Percentiles rank a stretch among this genome's conserved stretches.
Evolutionary conservation across 2,113 vertebrate species (phyloP).

Genomic region (Clupea harengus): DNA sequence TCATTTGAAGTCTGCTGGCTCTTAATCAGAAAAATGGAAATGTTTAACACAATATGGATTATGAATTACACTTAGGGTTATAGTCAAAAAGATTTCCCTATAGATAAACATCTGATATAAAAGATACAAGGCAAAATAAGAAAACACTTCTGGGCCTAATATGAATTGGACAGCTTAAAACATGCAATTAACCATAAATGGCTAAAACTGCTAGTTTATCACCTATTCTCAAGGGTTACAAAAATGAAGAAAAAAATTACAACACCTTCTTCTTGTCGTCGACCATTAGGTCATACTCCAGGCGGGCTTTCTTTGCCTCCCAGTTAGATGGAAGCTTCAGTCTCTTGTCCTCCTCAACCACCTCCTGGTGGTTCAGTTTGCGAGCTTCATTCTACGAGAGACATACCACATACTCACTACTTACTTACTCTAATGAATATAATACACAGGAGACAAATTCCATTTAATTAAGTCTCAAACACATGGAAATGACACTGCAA

Average conservation of each 20-base stretch:
- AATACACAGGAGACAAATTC: no score
- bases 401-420: neutral
- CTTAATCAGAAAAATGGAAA: no score
- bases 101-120: no score
- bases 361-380: slow-evolving; percentile 91
- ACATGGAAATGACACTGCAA: no score
- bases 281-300: slow-evolving; percentile 88
- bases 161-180: no score
- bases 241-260: neutral
- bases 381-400: slow-evolving; percentile 87
- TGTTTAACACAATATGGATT: no score
- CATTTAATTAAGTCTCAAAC: no score
- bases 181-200: neutral
- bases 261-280: slow-evolving; percentile 87
- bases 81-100: no score
- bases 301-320: slow-evolving; percentile 91
- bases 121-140: neutral
- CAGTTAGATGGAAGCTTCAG: slow-evolving; percentile 89
- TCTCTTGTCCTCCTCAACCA: slow-evolving; percentile 91
- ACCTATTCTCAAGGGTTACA: neutral
- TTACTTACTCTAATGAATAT: no score
- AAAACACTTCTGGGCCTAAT: neutral
- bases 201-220: neutral
- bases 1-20: no score
- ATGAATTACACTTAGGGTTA: no score